phyloP scores from a whole-genome alignment of 2,888 invertebrate species.

The Lucinisca nassula region DNA sequence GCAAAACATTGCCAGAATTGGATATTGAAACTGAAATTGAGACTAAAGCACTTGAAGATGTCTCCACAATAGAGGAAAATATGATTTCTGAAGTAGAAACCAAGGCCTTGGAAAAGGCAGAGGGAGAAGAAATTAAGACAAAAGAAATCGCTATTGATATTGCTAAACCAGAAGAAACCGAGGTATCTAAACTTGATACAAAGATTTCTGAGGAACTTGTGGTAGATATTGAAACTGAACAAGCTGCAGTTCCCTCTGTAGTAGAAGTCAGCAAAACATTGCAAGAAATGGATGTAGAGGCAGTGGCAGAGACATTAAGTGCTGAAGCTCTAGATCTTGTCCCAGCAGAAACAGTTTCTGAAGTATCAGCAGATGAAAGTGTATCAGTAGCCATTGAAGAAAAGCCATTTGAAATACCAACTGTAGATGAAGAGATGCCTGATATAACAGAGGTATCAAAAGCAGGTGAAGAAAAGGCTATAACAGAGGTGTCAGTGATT shows the following conservation, averaged over 20 bases:
- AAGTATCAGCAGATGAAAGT: constrained; percentile 32
- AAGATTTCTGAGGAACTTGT: constrained; percentile 3
- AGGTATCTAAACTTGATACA: not conserved
- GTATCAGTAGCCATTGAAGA: constrained; percentile 27
- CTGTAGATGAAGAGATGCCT: constrained; percentile 19
- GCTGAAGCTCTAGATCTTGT: constrained; percentile 2
- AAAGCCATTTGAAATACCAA: constrained; percentile 3
- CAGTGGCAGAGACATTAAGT: not conserved
- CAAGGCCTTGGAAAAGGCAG: not conserved
- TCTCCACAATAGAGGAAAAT: not conserved
- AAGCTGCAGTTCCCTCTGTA: not conserved
- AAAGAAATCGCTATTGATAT: not conserved
- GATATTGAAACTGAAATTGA: not conserved
- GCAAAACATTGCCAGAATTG: not conserved
- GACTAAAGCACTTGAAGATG: not conserved
- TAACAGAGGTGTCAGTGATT: constrained; percentile 15
- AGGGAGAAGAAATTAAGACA: not conserved
- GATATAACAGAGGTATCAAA: not conserved
- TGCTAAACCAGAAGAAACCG: constrained; percentile 4
- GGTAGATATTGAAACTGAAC: constrained; percentile 6
- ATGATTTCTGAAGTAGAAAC: constrained; percentile 11
- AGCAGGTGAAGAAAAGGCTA: not conserved
- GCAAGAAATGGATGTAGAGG: not conserved
- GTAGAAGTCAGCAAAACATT: not conserved
- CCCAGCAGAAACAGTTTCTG: constrained; percentile 21